Evolutionary conservation across 2,888 invertebrate genomes (phyloP), one percentile per base, ranked within the genome.

Genomic region (Dryococelus australis): DNA sequence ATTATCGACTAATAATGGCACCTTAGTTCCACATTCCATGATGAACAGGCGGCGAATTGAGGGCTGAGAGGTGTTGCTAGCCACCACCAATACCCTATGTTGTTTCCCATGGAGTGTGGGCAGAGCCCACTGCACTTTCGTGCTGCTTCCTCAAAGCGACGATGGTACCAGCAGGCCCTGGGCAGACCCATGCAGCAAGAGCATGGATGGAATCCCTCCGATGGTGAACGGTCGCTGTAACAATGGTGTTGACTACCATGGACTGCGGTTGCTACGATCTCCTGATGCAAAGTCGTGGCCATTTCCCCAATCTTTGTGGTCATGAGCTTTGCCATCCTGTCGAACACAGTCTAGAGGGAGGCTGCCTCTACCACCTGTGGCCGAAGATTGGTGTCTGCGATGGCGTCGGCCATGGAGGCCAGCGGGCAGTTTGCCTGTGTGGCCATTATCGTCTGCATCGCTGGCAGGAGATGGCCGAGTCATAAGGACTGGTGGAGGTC

Each of bases 1-100:
- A 0, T 90, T 90, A 85, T 90, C 90, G 10, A 90, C 84, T 20
- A 90, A 87, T 35, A 88, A 90, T 12, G 10, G 26, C 13, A 79
- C 43, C 47, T 86, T 81, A 24, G 3, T 24, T 12, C 8, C 20
- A 8, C 26, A 12, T 20, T 81, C 80, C 0, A 8, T 26, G 24
- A 81, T 27, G 81, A 86, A 81, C 26, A 86, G 51, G 81, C 47
- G 81, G 80, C 47, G 26, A 1, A 6, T 0, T 0, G 0, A 6
- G 9, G 51, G 47, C 16, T 13, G 20, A 16, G 47, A 0, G 35
- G 80, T 51, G 26, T 10, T 43, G 27, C 81, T 43, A n/a, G 86
- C 27, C 16, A 43, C 27, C 80, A 47, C 26, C 28, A 80, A 43
- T 5, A 47, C 47, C 47, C 43, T 47, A 1, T 6, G 43, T 8